These are phyloP conservation scores for Cantharis flavilabris DNA, from an alignment of 2,888 invertebrate species.

Conservation along the genomic window DNA sequence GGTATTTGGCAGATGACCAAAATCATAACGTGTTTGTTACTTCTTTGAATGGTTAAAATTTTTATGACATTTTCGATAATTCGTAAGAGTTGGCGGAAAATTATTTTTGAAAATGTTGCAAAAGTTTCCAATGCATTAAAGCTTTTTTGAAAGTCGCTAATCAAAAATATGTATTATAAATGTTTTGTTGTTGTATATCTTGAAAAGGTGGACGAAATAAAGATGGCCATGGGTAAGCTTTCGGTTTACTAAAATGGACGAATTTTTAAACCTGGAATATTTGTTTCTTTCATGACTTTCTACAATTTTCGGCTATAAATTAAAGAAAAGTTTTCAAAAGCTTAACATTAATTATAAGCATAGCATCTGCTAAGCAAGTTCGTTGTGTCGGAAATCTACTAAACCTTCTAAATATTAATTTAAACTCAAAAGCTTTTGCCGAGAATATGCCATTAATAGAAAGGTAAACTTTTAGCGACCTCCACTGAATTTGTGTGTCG, in stretches of 20 bases:
- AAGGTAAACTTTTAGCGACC: conserved; percentile 1
- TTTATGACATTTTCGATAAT: neutral
- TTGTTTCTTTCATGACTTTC: neutral
- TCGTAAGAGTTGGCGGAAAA: neutral
- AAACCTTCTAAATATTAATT: conserved; percentile 12
- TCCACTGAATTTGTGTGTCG: conserved; percentile 9
- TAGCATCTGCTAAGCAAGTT: neutral
- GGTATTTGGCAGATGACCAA: neutral
- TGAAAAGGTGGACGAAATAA: neutral
- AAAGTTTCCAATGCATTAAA: neutral
- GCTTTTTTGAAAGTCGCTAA: neutral
- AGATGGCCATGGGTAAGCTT: neutral
- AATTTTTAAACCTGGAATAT: neutral
- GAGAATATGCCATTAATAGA: conserved; percentile 6
- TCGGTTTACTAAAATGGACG: neutral
- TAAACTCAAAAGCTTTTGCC: neutral
- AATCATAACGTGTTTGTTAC: neutral
- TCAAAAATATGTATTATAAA: neutral
- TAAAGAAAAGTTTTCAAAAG: neutral
- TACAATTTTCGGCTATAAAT: neutral
- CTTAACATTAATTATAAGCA: neutral
- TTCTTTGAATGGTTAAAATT: neutral
- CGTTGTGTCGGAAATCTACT: neutral
- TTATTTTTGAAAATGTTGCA: neutral
- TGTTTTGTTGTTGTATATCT: neutral